A percentile compares a stretch with the other conserved stretches of the same genome.
These are phyloP conservation scores for Mixornis gularis DNA, from an alignment of 2,113 vertebrate genomes.

Conservation along the genomic window DNA sequence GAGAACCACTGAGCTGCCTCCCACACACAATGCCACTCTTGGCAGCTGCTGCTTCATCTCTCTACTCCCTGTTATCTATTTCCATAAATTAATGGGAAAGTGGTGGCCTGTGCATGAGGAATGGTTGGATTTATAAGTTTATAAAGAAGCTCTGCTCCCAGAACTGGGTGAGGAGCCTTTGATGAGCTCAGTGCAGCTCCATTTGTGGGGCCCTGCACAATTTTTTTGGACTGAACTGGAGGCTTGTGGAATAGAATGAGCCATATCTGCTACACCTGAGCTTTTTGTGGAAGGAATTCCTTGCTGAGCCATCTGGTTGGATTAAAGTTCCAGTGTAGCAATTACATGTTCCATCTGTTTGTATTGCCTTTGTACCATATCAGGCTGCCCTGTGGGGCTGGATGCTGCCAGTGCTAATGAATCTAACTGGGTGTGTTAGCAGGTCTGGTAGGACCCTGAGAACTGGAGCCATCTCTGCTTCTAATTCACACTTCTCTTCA, in stretches of 20 bases:
- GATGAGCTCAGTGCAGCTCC: neutral
- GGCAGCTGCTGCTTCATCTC: neutral
- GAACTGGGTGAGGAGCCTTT: neutral
- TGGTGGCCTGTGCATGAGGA: neutral
- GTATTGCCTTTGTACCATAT: neutral
- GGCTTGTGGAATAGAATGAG: accelerated
- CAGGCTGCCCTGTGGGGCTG: neutral
- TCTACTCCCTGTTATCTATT: neutral
- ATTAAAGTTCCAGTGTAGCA: constrained; percentile 14
- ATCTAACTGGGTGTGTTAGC: neutral
- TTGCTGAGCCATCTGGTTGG: constrained; percentile 37
- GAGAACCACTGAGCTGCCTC: neutral
- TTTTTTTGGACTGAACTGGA: neutral
- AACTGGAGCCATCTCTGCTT: neutral
- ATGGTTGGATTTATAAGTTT: neutral
- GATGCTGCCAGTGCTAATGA: constrained; percentile 34
- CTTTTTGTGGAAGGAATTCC: neutral
- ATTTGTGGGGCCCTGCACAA: accelerated
- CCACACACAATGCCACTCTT: neutral
- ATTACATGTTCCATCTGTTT: constrained; percentile 38
- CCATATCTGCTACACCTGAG: constrained; percentile 3
- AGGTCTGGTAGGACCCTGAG: neutral
- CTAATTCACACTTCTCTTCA: neutral
- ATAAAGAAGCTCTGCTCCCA: neutral
- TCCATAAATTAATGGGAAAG: neutral